A percentile compares a stretch with the other conserved stretches of the same genome.
Evolutionary conservation across 1,140 invertebrate species (phyloP).

Genomic region (Eulimnadia texana): DNA sequence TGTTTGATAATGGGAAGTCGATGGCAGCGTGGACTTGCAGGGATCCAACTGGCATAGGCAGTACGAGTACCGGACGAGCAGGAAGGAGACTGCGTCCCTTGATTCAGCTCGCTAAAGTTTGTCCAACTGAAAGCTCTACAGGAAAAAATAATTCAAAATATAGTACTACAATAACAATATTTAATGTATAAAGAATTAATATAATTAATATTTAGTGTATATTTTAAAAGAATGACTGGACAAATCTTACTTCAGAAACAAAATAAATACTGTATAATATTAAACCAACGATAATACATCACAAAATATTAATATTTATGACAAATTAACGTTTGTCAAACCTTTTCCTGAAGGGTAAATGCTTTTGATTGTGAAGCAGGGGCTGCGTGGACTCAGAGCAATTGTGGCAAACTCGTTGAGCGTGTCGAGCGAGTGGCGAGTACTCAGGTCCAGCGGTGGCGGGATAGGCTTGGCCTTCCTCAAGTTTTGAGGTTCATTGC

Average conservation of each 20-base stretch:
- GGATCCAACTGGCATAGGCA: background rate
- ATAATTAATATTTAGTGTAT: too few species aligned
- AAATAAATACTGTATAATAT: too few species aligned
- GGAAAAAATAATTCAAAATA: background rate
- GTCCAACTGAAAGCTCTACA: conserved; percentile 10
- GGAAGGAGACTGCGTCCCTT: background rate
- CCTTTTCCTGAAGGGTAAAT: conserved; percentile 9
- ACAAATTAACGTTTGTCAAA: background rate
- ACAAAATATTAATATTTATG: too few species aligned
- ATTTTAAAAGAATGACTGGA: too few species aligned
- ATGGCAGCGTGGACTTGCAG: conserved; percentile 1
- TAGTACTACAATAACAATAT: background rate
- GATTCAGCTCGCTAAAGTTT: background rate
- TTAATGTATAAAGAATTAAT: background rate
- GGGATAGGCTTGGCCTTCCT: conserved; percentile 8
- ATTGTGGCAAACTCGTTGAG: conserved; percentile 1
- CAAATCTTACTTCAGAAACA: too few species aligned
- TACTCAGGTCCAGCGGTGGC: conserved; percentile 7
- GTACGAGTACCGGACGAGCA: background rate
- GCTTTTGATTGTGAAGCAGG: conserved; percentile 5
- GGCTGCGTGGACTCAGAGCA: conserved; percentile 5
- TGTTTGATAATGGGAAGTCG: conserved; percentile 4
- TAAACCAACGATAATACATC: too few species aligned
- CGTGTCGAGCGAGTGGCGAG: background rate
- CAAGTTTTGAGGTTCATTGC: too few species aligned